phyloP scores from a whole-genome alignment of 1,140 invertebrate genomes.

The Sycophila sp. region DNA sequence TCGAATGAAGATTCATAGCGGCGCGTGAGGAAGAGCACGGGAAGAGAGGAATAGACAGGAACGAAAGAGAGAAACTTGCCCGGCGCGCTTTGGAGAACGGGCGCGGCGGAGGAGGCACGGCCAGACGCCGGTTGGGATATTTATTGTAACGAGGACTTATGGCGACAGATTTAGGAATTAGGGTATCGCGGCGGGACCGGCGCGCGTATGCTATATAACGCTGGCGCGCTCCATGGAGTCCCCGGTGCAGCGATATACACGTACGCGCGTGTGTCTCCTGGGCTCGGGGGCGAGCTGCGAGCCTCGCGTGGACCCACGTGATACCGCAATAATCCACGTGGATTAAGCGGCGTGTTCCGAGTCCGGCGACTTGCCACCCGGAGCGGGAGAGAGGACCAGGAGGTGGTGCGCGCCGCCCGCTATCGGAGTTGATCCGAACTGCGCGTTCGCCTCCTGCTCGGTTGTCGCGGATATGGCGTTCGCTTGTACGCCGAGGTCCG shows the following conservation, averaged over 20 bases:
- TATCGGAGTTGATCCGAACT: neutral
- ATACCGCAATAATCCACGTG: constrained; percentile 61
- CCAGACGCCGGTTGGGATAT: constrained; percentile 62
- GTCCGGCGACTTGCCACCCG: neutral
- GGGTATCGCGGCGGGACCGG: constrained; percentile 55
- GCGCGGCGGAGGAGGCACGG: constrained; percentile 40
- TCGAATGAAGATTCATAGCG: constrained; percentile 34
- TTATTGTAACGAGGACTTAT: constrained; percentile 69
- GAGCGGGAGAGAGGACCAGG: too few species aligned
- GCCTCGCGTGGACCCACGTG: constrained; percentile 44
- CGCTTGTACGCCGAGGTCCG: neutral
- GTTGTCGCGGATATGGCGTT: neutral
- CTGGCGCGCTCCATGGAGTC: neutral
- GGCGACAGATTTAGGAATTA: constrained; percentile 69
- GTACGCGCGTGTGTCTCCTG: neutral
- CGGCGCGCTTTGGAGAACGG: neutral
- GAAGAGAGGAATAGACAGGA: neutral
- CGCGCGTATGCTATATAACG: neutral
- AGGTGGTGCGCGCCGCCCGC: neutral
- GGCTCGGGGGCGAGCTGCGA: too few species aligned
- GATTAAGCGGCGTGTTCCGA: constrained; percentile 57
- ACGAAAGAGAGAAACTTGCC: neutral
- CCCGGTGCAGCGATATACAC: neutral
- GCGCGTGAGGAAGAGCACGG: neutral
- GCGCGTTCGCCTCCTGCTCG: too few species aligned